A percentile compares a stretch with the other conserved stretches of the same genome.
Conservation (phyloP, 2,888 invertebrate species). For the Calameuta filiformis region DNA sequence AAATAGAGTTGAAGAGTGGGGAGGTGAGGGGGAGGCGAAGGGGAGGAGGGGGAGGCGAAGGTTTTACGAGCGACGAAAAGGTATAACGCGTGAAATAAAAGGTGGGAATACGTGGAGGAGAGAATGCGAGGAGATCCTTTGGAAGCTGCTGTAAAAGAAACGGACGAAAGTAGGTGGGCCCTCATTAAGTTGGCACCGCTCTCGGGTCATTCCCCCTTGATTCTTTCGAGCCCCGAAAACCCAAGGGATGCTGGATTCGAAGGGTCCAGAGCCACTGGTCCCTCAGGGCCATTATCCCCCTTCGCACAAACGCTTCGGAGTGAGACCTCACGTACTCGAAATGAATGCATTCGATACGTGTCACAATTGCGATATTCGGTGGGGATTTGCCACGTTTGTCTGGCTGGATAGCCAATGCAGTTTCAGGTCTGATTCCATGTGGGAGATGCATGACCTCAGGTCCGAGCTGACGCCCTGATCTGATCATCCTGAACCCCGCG, state of each 20-base stretch:
- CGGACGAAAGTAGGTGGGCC: constrained; percentile 50
- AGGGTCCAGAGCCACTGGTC: constrained; percentile 33
- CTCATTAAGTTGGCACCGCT: constrained; percentile 58
- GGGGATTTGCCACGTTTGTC: neutral
- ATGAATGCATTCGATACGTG: constrained; percentile 57
- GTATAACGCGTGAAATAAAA: no score
- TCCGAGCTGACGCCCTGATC: no score
- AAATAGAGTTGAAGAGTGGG: no score
- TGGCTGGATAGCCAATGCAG: no score
- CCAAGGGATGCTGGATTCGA: constrained; percentile 38
- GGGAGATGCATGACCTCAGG: no score
- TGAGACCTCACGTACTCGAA: constrained; percentile 55
- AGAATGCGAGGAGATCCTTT: constrained; percentile 21
- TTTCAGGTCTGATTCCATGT: no score
- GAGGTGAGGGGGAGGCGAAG: no score
- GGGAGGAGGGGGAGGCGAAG: no score
- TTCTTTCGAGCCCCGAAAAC: constrained; percentile 38
- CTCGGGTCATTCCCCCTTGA: constrained; percentile 46
- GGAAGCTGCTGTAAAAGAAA: constrained; percentile 45
- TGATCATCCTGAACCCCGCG: no score
- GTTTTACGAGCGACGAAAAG: no score
- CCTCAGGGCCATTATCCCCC: constrained; percentile 42
- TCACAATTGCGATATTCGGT: constrained; percentile 37
- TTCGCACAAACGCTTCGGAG: constrained; percentile 32
- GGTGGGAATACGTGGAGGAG: no score